Base-by-base conservation (phyloP, 2,113 vertebrate genomes). In the Hydropotes inermis region DNA sequence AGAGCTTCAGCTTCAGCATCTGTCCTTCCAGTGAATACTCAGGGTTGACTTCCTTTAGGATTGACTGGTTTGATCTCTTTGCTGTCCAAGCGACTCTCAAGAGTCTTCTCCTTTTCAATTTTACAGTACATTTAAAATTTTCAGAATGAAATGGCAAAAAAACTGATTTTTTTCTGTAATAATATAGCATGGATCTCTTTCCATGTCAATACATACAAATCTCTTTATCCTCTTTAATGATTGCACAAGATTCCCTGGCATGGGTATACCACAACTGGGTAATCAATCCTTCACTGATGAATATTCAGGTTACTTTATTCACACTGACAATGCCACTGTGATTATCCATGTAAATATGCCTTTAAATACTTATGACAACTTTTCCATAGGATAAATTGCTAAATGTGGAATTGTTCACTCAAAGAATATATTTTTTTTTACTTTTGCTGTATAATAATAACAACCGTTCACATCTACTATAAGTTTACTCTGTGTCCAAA, bases 61-160 rank as follows among this genome's bases (percentile, higher is more conserved):
- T 76, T 76, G 23, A 76, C 39, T 76, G 70, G 39, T 43, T 43
- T 43, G 39, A 76, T 43, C 70, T 43, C 23, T 43, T 76, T 27
- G 11, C 23, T 43, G 70, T 76, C 70, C 39, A 15, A 76, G 39
- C 12, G 39, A 27, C 39, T 43, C 70, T 74, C 10, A 74, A 39
- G 36, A 76, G 23, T 76, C 70, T 76, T 76, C 70, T 76, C 70
- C 39, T 76, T 58, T 79, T 87, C 70, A 84, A 91, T 12, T 52
- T 78, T 43, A 47, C n/a, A 60, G 25, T 10, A 28, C 50, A 58
- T 33, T 89, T 47, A 45, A 97, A 93, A 47, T 70, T 58, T 89
- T 87, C 74, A 52, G 33, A 95, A 7, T 50, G n/a, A 97, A 95
- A 95, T 25, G 61, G 47, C 54, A 82, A 85, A 92, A 85, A 45